These are phyloP conservation scores for Chymomyza costata DNA, from an alignment of 1,140 invertebrate species.

Conservation along the genomic window DNA sequence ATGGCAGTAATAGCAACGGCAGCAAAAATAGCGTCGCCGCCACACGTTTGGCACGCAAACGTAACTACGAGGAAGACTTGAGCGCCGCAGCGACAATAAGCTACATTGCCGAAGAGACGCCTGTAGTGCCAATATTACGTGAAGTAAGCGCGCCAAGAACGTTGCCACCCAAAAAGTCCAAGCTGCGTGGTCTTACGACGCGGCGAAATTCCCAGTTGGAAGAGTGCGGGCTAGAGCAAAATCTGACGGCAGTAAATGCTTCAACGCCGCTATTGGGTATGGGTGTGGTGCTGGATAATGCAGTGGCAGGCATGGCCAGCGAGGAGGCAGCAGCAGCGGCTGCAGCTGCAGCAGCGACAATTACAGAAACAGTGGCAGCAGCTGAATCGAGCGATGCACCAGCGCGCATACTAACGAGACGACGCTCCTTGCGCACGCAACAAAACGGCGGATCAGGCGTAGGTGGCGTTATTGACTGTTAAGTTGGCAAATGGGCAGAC, in stretches of 20 bases:
- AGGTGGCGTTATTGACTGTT: conserved; percentile 40
- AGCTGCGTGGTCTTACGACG: conserved; percentile 49
- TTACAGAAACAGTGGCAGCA: too few species aligned
- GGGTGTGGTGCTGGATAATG: conserved; percentile 50
- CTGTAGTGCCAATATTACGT: conserved; percentile 24
- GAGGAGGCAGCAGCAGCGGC: conserved; percentile 34
- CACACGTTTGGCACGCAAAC: conserved; percentile 54
- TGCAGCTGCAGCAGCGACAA: conserved; percentile 13
- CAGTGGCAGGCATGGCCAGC: conserved; percentile 64
- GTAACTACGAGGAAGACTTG: conserved; percentile 60
- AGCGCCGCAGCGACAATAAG: neutral
- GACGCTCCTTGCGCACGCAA: conserved; percentile 65
- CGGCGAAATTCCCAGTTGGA: conserved; percentile 77
- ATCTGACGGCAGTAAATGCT: conserved; percentile 76
- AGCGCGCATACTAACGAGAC: conserved; percentile 61
- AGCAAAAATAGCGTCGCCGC: conserved; percentile 35
- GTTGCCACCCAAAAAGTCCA: conserved; percentile 75
- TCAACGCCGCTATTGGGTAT: conserved; percentile 73
- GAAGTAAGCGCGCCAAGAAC: conserved; percentile 53
- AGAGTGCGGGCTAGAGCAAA: conserved; percentile 78
- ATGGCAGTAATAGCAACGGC: conserved; percentile 35
- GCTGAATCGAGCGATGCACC: conserved; percentile 16
- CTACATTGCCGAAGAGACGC: conserved; percentile 27
- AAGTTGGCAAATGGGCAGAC: neutral
- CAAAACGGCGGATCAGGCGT: conserved; percentile 52